Evolutionary conservation across 2,797 vertebrate species (phyloP), one percentile per base, ranked within the genome.

Genomic region (Gallinago solitaria): DNA sequence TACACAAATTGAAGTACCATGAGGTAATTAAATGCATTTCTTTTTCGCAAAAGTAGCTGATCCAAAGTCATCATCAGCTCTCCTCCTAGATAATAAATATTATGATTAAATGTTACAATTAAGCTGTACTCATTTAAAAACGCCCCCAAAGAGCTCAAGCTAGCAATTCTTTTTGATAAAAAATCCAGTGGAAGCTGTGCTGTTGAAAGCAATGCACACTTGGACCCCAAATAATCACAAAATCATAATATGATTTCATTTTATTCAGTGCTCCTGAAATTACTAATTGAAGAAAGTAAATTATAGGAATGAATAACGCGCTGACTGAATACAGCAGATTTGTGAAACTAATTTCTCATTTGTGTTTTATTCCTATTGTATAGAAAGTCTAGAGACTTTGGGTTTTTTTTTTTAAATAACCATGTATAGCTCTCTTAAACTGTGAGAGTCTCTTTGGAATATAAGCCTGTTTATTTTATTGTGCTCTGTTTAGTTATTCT

Each of bases 391-490:
- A 71, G 76, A 89, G 68, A 33, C 15, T 51, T 94, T 63, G 41
- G 51, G 11, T 56, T 50, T 27, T 54, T 27, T 61, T 77, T 81
- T 96, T 86, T 93, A 48, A 90, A 90, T 94, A 94, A 79, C 51
- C 60, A 33, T 57, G 77, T 87, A 82, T 93, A 90, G 30, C 47
- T 82, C 27, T 95, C 90, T 95, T 89, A 97, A 97, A 97, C 85
- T 94, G 89, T 79, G 86, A 69, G 86, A 97, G 96, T 95, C 93
- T 95, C 96, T 96, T 97, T 90, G 90, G 97, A 97, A 96, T 87
- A 97, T 95, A 97, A 89, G 85, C 85, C 87, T 98, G 97, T 98
- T 98, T 98, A 97, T 98, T 98, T 98, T 98, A 98, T 97, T 98
- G 96, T 97, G 83, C 93, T 97, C 95, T 97, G 96, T 98, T 98